Conservation (phyloP, 2,113 vertebrate genomes). For the Galemys pyrenaicus region DNA sequence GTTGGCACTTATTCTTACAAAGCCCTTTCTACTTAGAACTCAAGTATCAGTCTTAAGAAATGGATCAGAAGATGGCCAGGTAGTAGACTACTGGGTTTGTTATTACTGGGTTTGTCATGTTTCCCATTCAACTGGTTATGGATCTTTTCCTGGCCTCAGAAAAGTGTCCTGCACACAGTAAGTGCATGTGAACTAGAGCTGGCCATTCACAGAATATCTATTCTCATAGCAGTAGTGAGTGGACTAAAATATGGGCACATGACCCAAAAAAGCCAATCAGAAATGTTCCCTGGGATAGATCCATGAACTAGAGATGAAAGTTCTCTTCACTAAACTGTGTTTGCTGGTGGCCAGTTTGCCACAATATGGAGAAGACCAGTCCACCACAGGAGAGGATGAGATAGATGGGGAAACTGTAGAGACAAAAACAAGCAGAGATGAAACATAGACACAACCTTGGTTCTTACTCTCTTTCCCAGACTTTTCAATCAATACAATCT, state of each 20-base stretch:
- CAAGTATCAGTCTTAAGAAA: not conserved
- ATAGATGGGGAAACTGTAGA: not conserved
- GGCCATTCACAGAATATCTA: not conserved
- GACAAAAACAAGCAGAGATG: constrained; percentile 9
- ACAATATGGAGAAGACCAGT: not conserved
- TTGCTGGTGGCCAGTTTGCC: not conserved
- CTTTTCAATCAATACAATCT: not conserved
- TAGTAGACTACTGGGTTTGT: not conserved
- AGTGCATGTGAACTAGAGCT: constrained; percentile 14
- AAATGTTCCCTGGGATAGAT: constrained; percentile 5
- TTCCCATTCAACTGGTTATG: constrained; percentile 1
- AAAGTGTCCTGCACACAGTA: not conserved
- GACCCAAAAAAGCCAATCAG: constrained; percentile 9
- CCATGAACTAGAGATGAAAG: not conserved
- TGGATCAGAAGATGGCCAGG: constrained; percentile 33
- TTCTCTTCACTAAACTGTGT: not conserved
- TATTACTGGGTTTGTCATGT: not conserved
- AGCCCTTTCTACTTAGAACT: constrained; percentile 35
- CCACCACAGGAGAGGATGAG: not conserved
- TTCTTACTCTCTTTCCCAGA: not conserved
- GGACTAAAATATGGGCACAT: not conserved
- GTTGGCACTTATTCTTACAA: constrained; percentile 9
- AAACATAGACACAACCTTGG: not conserved
- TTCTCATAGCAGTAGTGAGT: constrained; percentile 37
- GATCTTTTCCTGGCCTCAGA: not conserved